Evolutionary conservation across 2,113 vertebrate genomes (phyloP), one percentile per base, ranked within the genome.

Genomic region (Rutilus rutilus): DNA sequence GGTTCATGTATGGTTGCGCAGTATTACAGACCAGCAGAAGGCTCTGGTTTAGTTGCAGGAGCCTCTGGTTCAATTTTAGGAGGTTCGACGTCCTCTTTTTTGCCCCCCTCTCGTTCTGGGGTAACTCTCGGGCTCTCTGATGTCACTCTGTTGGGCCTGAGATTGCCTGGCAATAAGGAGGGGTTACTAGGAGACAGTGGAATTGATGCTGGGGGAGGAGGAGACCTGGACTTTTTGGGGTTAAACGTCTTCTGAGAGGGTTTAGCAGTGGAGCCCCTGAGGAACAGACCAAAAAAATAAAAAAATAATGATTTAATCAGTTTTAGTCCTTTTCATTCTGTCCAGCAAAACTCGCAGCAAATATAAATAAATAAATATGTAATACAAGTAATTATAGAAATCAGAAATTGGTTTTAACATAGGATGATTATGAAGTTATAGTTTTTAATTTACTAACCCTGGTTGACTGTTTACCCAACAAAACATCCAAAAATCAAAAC

Each of bases 131-230:
- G 94, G 78, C 83, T 91, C 73, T 94, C 95, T 4, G 90, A 88
- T 47, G 95, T 93, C 89, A 90, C 90, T 93, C 94, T 96, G 86
- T 90, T 50, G 19, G 97, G 97, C 36, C 97, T 95, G 80, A 98
- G 92, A 90, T 99, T 99, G 90, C 98, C 97, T 6, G 96, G 94
- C 17, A 95, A 96, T 2, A 93, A 93, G 84, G 95, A 95, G 17
- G 92, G 92, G 73, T 85, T 89, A 75, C 85, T 89, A 92, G 88
- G 90, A 33, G n/a, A 93, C 82, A 75, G 89, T 57, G 82, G 89
- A 62, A 94, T 91, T 95, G 90, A 83, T 12, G 81, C 82, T 25
- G 85, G 85, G 10, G 85, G 89, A 57, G 87, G 93, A 1, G 94
- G 92, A 87, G 96, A 96, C 67, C 93, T 94, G 1, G 95, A 54